Conservation (phyloP, 2,113 vertebrate genomes). For the Telmatochromis bifrenatus region DNA sequence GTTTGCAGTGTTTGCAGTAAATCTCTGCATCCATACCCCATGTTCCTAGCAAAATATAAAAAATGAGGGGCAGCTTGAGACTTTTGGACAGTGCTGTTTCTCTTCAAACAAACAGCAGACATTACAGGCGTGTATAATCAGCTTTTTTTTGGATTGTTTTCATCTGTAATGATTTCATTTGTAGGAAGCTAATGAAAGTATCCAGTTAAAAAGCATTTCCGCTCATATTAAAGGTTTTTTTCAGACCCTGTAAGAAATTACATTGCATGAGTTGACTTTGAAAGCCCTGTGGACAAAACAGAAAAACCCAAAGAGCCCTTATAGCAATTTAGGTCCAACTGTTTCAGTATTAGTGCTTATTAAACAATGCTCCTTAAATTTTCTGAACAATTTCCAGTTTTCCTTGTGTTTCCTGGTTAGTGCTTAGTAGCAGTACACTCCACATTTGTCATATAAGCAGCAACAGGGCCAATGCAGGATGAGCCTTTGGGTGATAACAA, state of each 20-base stretch:
- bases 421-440: not conserved
- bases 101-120: accelerated
- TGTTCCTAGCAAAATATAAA: not conserved
- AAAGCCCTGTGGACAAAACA: not conserved
- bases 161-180: not conserved
- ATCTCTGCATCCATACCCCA: not conserved
- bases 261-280: not conserved
- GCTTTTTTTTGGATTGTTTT: not conserved
- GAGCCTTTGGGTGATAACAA: conserved; percentile 8
- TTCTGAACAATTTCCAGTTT: not conserved
- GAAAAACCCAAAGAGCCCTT: not conserved
- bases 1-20: not conserved
- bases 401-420: accelerated
- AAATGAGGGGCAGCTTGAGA: not conserved
- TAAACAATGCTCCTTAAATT: not conserved
- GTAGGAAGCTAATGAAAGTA: not conserved
- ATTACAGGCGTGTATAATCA: not conserved
- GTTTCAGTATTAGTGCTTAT: not conserved
- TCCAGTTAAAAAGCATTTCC: accelerated
- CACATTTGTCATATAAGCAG: not conserved
- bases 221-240: not conserved
- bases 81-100: not conserved
- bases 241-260: not conserved
- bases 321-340: not conserved
- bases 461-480: not conserved